Evolutionary conservation across 1,140 invertebrate genomes (phyloP).

Genomic region (Latrodectus geometricus): DNA sequence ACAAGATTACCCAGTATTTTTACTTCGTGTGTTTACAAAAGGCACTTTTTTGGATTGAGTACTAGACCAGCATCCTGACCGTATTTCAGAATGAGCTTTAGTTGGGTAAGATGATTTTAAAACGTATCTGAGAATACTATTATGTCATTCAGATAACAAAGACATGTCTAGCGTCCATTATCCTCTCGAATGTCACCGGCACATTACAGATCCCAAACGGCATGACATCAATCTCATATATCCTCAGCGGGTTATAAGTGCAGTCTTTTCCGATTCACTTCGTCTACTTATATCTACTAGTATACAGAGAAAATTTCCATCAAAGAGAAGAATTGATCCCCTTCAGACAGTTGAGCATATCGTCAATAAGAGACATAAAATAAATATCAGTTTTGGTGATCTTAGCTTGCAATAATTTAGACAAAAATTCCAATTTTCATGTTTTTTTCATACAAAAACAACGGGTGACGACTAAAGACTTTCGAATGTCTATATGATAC

Average conservation of each 20-base stretch:
- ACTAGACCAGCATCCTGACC: not conserved
- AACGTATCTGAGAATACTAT: conserved; percentile 32
- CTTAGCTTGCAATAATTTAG: conserved; percentile 69
- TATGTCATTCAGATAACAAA: conserved; percentile 36
- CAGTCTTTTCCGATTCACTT: conserved; percentile 69
- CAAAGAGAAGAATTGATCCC: conserved; percentile 67
- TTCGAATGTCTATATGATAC: not conserved
- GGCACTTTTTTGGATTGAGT: conserved; percentile 12
- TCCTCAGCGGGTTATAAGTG: conserved; percentile 65
- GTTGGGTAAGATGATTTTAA: conserved; percentile 30
- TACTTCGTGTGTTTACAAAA: not conserved
- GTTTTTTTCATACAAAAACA: conserved; percentile 70
- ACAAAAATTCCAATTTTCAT: conserved; percentile 64
- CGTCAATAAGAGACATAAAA: not conserved
- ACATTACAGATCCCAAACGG: conserved; percentile 68
- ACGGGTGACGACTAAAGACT: conserved; percentile 68
- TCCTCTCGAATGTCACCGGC: conserved; percentile 67
- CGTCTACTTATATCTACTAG: conserved; percentile 68
- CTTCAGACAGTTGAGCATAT: conserved; percentile 35
- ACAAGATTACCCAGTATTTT: conserved; percentile 20
- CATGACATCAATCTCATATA: conserved; percentile 67
- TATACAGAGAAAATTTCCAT: conserved; percentile 71
- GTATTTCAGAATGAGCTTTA: conserved; percentile 12
- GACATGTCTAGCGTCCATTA: conserved; percentile 63
- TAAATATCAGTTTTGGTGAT: too few relatives aligned